Conservation (phyloP, 2,113 vertebrate genomes). For the Thymallus thymallus region DNA sequence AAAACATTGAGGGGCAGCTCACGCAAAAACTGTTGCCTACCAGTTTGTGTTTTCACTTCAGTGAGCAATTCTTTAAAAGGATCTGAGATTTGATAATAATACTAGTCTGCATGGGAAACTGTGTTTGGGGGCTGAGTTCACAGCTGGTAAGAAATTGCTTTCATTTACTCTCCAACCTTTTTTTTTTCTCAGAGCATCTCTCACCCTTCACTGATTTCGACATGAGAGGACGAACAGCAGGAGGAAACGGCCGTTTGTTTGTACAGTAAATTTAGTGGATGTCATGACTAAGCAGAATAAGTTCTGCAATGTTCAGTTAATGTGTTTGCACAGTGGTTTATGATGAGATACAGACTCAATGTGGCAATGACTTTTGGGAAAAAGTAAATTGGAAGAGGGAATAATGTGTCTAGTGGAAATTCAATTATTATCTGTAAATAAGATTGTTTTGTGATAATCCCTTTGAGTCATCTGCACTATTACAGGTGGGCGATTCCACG, state of each 20-base stretch:
- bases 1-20: too few relatives aligned
- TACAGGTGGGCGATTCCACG: too few relatives aligned
- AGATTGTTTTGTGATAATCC: too few relatives aligned
- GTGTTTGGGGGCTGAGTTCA: conserved; percentile 13
- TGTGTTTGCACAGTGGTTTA: not conserved
- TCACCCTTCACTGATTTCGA: not conserved
- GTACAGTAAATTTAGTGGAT: not conserved
- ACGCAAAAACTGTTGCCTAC: too few relatives aligned
- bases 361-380: not conserved
- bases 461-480: too few relatives aligned
- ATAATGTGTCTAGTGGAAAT: too few relatives aligned
- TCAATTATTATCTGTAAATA: too few relatives aligned
- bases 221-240: not conserved
- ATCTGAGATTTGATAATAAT: not conserved
- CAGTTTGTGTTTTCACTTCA: too few relatives aligned
- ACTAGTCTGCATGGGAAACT: not conserved
- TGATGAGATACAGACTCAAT: not conserved
- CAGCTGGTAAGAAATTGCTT: conserved; percentile 18
- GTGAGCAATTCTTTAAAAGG: not conserved
- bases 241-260: not conserved
- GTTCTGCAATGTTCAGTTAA: not conserved
- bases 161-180: conserved; percentile 12
- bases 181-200: not conserved
- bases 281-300: not conserved
- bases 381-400: not conserved